Evolutionary conservation across 2,113 vertebrate species (phyloP).

Genomic region (Jacana jacana): DNA sequence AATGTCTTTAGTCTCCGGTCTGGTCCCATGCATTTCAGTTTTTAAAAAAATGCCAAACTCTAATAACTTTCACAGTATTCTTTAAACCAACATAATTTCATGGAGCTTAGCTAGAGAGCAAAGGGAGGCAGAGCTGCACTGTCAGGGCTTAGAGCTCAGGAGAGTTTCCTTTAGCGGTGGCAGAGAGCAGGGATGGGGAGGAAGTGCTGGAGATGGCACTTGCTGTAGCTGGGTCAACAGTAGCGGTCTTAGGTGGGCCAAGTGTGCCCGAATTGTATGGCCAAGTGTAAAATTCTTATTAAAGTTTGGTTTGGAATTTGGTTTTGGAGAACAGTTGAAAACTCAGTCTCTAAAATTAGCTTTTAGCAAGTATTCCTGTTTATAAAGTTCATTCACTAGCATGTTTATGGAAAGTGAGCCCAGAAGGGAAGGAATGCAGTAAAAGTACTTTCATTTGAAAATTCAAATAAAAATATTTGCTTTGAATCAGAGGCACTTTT

Average conservation of each 20-base stretch:
- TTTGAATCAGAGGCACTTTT: conserved; percentile 52
- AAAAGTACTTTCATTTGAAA: conserved; percentile 62
- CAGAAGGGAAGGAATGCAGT: conserved; percentile 57
- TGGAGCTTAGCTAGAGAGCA: background rate
- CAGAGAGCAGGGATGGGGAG: background rate
- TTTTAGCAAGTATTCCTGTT: conserved; percentile 56
- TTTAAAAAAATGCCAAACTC: background rate
- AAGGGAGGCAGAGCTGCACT: background rate
- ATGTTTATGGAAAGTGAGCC: conserved; percentile 62
- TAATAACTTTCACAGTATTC: background rate
- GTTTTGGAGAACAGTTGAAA: conserved; percentile 27
- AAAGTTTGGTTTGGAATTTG: conserved; percentile 33
- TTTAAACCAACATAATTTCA: background rate
- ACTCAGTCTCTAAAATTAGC: conserved; percentile 49
- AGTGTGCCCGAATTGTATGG: background rate
- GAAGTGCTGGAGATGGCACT: background rate
- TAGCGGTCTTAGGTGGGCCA: background rate
- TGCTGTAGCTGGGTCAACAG: background rate
- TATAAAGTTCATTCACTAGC: conserved; percentile 54
- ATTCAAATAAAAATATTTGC: conserved; percentile 65
- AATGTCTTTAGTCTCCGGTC: background rate
- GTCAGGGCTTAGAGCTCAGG: background rate
- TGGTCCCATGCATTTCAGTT: background rate
- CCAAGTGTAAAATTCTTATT: conserved; percentile 14
- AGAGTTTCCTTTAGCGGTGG: background rate